Percentiles rank a stretch among this genome's conserved stretches.
Conservation (phyloP, 2,113 vertebrate species). For the Nansenia antarctica region DNA sequence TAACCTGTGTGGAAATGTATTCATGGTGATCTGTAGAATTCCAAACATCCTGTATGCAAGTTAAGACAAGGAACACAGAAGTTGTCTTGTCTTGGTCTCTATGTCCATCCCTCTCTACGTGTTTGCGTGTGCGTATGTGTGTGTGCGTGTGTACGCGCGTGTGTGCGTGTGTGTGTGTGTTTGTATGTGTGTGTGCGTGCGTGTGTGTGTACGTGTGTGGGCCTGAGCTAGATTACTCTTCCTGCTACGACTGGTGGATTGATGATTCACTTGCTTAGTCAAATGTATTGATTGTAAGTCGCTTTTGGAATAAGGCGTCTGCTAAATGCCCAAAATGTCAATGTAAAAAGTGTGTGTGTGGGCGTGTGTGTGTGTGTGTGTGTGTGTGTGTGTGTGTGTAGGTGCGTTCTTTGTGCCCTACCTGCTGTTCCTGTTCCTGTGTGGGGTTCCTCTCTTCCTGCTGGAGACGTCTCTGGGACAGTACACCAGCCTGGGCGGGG, state of each 20-base stretch:
- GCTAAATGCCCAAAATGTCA: too few species aligned
- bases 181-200: background rate
- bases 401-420: constrained; percentile 10
- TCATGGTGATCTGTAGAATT: too few species aligned
- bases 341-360: too few species aligned
- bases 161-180: background rate
- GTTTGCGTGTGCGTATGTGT: background rate
- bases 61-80: background rate
- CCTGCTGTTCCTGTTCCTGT: constrained; percentile 74
- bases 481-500: constrained; percentile 72
- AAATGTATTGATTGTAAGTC: too few species aligned
- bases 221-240: too few species aligned
- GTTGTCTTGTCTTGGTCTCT: too few species aligned
- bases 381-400: background rate
- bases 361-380: constrained; percentile 2
- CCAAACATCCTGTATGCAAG: too few species aligned
- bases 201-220: background rate
- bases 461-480: constrained; percentile 77
- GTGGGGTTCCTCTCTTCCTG: constrained; percentile 74
- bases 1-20: too few species aligned
- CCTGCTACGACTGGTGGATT: too few species aligned
- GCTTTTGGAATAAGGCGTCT: too few species aligned
- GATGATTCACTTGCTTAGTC: too few species aligned
- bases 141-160: background rate
- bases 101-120: background rate